These are phyloP conservation scores for Trichacis sp. DNA, from an alignment of 2,888 invertebrate species.

Conservation along the genomic window DNA sequence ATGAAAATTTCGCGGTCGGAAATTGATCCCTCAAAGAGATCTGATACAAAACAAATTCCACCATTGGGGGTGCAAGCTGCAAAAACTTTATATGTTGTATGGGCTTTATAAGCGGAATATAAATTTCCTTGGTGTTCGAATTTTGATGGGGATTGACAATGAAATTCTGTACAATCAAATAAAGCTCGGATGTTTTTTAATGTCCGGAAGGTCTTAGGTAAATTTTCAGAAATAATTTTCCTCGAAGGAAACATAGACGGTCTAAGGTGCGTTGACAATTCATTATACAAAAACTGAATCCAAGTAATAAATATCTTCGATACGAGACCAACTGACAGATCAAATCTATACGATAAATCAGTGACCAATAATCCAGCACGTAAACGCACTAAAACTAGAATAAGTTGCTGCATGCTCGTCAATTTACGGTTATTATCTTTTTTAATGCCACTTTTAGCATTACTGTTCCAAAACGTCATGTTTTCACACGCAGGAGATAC, in stretches of 20 bases:
- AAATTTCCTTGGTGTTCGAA: too few relatives aligned
- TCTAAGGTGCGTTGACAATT: background rate
- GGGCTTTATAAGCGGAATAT: slow-evolving; percentile 39
- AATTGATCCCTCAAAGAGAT: slow-evolving; percentile 38
- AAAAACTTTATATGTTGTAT: slow-evolving; percentile 38
- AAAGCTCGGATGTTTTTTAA: background rate
- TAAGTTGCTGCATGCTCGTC: background rate
- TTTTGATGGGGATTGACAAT: slow-evolving; percentile 34
- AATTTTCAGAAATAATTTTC: too few relatives aligned
- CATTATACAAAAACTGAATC: background rate
- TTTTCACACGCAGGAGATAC: too few relatives aligned
- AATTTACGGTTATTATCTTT: too few relatives aligned
- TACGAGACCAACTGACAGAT: background rate
- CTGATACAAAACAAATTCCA: slow-evolving; percentile 37
- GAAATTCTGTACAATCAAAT: slow-evolving; percentile 42
- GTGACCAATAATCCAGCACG: background rate
- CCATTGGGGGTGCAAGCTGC: slow-evolving; percentile 35
- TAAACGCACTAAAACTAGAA: background rate
- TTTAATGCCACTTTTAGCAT: too few relatives aligned
- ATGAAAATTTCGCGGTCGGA: slow-evolving; percentile 34
- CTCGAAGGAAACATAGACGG: background rate
- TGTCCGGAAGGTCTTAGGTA: too few relatives aligned
- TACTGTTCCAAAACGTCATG: too few relatives aligned
- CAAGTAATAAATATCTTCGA: background rate
- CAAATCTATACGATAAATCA: background rate